A percentile compares a stretch with the other conserved stretches of the same genome.
Conservation (phyloP, 1,140 invertebrate species). For the Drosophila bipectinata region DNA sequence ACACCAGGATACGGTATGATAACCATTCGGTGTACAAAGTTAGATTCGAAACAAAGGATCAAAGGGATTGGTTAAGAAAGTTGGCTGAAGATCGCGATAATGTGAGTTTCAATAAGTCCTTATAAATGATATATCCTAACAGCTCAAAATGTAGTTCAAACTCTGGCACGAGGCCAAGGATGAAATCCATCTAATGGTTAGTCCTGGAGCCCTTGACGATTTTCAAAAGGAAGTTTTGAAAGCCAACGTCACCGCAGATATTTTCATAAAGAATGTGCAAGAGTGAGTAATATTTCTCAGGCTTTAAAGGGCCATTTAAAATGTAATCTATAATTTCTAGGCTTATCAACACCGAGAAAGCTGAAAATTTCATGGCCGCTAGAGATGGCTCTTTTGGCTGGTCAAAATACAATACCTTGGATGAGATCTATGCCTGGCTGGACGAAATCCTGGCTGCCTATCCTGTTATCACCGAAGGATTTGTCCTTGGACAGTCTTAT, state of each 20-base stretch:
- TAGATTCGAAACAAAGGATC: slow-evolving; percentile 30
- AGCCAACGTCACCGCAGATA: slow-evolving; percentile 28
- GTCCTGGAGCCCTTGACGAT: slow-evolving; percentile 22
- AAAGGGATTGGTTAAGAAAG: slow-evolving; percentile 33
- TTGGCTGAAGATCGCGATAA: slow-evolving; percentile 24
- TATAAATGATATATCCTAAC: not conserved
- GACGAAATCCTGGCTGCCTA: slow-evolving; percentile 77
- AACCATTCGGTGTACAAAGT: slow-evolving; percentile 61
- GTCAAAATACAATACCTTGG: slow-evolving; percentile 82
- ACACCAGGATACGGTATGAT: slow-evolving; percentile 60
- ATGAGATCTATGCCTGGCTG: slow-evolving; percentile 85
- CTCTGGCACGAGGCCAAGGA: slow-evolving; percentile 51
- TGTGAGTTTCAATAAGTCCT: slow-evolving; percentile 25
- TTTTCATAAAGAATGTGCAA: slow-evolving; percentile 65
- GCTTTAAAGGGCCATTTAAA: not conserved
- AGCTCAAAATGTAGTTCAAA: slow-evolving; percentile 37
- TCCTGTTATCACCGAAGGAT: slow-evolving; percentile 50
- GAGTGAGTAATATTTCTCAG: slow-evolving; percentile 38
- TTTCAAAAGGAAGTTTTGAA: slow-evolving; percentile 23
- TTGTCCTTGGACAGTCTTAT: slow-evolving; percentile 83
- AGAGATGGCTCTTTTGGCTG: slow-evolving; percentile 67
- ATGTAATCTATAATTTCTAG: slow-evolving; percentile 9
- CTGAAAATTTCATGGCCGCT: not conserved
- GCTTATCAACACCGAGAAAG: slow-evolving; percentile 36
- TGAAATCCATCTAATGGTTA: slow-evolving; percentile 63